A percentile compares a stretch with the other conserved stretches of the same genome.
These are phyloP conservation scores for Graphium colonna DNA, from an alignment of 2,888 invertebrate species.

Conservation along the genomic window DNA sequence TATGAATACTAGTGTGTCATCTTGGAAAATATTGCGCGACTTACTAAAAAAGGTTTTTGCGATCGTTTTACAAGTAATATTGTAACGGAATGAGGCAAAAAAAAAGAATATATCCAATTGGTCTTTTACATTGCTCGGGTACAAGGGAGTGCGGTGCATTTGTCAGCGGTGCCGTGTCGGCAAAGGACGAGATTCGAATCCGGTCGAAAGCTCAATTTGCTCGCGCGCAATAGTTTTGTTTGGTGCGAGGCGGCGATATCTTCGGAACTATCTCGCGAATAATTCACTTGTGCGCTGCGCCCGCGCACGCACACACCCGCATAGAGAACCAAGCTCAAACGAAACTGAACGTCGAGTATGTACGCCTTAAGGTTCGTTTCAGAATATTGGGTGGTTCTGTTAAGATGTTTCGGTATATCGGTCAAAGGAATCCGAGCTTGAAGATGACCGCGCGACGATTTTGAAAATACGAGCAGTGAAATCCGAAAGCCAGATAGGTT, in stretches of 20 bases:
- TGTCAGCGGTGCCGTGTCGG: constrained; percentile 23
- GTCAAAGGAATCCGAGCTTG: constrained; percentile 47
- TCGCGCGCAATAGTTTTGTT: constrained; percentile 66
- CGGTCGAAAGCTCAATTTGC: constrained; percentile 63
- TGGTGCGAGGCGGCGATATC: constrained; percentile 61
- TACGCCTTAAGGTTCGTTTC: constrained; percentile 27
- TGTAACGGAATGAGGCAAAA: constrained; percentile 6
- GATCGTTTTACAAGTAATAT: constrained; percentile 8
- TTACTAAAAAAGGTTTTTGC: too few relatives aligned
- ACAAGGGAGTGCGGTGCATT: constrained; percentile 12
- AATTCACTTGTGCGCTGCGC: constrained; percentile 52
- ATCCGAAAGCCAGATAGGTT: constrained; percentile 62
- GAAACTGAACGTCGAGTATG: too few relatives aligned
- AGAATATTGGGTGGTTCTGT: constrained; percentile 13
- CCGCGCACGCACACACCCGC: constrained; percentile 23
- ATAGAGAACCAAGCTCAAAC: too few relatives aligned
- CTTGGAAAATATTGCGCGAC: too few relatives aligned
- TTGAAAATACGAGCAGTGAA: constrained; percentile 76
- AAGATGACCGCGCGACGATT: constrained; percentile 64
- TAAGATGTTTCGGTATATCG: constrained; percentile 28
- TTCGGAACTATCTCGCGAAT: constrained; percentile 67
- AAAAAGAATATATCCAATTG: constrained; percentile 3
- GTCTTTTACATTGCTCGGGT: constrained; percentile 14
- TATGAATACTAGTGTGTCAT: too few relatives aligned
- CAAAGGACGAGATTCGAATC: constrained; percentile 44